phyloP scores from a whole-genome alignment of 2,888 invertebrate genomes.

The Drosophila monieri region DNA sequence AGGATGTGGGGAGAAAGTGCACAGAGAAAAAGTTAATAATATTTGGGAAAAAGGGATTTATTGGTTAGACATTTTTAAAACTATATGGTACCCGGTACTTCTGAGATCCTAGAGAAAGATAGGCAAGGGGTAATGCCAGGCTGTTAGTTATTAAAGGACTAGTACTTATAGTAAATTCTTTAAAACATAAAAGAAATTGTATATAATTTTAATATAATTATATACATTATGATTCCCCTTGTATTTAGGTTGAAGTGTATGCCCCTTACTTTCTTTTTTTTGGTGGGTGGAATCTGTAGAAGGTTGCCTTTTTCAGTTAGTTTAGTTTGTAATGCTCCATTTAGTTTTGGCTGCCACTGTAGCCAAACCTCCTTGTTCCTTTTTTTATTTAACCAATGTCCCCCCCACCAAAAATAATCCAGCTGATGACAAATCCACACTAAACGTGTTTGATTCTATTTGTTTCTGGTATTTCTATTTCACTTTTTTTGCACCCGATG shows the following conservation, averaged over 20 bases:
- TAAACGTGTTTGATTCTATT: conserved; percentile 74
- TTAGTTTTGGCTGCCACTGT: conserved; percentile 49
- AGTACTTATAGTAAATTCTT: too few relatives aligned
- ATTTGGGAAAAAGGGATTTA: not conserved
- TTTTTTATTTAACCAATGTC: conserved; percentile 18
- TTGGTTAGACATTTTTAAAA: not conserved
- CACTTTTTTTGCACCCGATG: conserved; percentile 17
- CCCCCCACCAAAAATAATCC: conserved; percentile 11
- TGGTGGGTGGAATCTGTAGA: conserved; percentile 41
- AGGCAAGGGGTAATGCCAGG: too few relatives aligned
- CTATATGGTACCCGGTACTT: not conserved
- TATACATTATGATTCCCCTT: not conserved
- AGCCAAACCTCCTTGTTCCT: conserved; percentile 1
- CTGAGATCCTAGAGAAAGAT: too few relatives aligned
- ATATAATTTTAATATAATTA: not conserved
- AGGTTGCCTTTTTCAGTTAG: conserved; percentile 69
- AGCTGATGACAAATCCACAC: conserved; percentile 71
- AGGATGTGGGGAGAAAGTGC: conserved; percentile 9
- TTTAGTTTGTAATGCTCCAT: conserved; percentile 72
- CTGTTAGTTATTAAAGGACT: too few relatives aligned
- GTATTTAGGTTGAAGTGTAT: conserved; percentile 9
- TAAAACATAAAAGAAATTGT: not conserved
- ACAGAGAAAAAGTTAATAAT: not conserved
- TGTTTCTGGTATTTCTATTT: conserved; percentile 22
- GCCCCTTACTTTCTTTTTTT: not conserved